Evolutionary conservation across 2,113 vertebrate genomes (phyloP), one percentile per base, ranked within the genome.

Genomic region (Poecile atricapillus): DNA sequence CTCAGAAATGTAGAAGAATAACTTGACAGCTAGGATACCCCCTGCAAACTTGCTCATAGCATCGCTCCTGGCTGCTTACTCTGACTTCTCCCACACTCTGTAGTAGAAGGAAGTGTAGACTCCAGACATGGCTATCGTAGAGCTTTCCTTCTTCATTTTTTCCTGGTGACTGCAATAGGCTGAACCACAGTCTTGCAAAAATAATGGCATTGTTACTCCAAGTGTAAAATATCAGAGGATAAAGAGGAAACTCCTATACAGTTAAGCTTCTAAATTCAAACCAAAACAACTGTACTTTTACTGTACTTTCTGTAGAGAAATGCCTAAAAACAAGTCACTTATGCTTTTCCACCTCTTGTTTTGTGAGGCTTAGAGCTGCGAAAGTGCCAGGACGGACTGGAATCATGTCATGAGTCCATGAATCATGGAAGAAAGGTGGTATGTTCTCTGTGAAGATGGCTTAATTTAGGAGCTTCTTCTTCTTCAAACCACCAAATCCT

Each of bases 51-150:
- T 91, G 83, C 96, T 87, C 33, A 41, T 28, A 89, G 89, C 94
- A 46, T 92, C 13, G 86, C 92, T 94, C 28, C 56, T 56, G 94
- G 93, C 79, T 92, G 68, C 83, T 89, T 88, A 63, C 85, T 96
- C 63, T 2, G 3, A 78, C 52, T 93, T 95, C 95, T 97, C 94
- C 83, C 95, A 96, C 89, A 94, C 73, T 92, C 86, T 86, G 39
- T 30, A 50, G 60, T 9, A 67, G 73, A 92, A 92, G 25, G 22
- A 83, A 90, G 14, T 49, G 15, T 55, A 63, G 28, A 70, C 23
- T 90, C 47, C 71, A 92, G 59, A 65, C 50, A 63, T 18, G 11
- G 49, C 35, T 90, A 28, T 15, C 0, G 0, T 13, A 60, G 52
- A 55, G 18, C 4, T 13, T 37, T 78, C 77, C 47, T 46, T 24